A percentile compares a stretch with the other conserved stretches of the same genome.
Conservation (phyloP, 2,888 invertebrate species). For the Philaethria dido region DNA sequence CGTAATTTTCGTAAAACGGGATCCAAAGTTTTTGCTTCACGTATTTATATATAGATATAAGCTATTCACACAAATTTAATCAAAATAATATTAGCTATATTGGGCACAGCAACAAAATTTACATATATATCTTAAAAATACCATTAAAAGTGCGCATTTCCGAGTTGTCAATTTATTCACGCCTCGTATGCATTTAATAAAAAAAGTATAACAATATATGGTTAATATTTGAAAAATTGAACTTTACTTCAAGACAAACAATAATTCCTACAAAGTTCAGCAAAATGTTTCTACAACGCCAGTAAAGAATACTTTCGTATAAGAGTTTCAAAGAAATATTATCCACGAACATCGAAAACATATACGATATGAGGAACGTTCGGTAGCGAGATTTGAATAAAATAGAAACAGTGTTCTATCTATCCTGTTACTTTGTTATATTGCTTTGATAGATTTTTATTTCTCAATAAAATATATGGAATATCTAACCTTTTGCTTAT, state of each 20-base stretch:
- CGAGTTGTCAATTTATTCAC: too few species aligned
- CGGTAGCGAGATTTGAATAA: conserved; percentile 1
- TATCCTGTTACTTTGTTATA: conserved; percentile 1
- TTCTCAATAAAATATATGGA: neutral
- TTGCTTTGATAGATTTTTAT: neutral
- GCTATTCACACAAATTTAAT: too few species aligned
- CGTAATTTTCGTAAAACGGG: too few species aligned
- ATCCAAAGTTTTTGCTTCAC: too few species aligned
- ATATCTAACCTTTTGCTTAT: neutral
- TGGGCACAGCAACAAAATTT: too few species aligned
- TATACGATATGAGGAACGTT: neutral
- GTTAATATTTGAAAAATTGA: neutral
- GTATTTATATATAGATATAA: too few species aligned
- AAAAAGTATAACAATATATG: neutral
- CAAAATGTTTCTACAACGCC: neutral
- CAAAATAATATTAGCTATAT: too few species aligned
- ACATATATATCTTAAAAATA: too few species aligned
- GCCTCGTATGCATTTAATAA: too few species aligned
- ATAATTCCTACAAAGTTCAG: conserved; percentile 6
- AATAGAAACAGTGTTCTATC: neutral
- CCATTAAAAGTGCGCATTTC: too few species aligned
- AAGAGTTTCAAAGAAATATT: conserved; percentile 10
- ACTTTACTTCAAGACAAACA: neutral
- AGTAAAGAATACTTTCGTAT: conserved; percentile 1
- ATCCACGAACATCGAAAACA: conserved; percentile 11